These are phyloP conservation scores for Okamejei kenojei DNA, from an alignment of 2,797 vertebrate species.

Conservation along the genomic window DNA sequence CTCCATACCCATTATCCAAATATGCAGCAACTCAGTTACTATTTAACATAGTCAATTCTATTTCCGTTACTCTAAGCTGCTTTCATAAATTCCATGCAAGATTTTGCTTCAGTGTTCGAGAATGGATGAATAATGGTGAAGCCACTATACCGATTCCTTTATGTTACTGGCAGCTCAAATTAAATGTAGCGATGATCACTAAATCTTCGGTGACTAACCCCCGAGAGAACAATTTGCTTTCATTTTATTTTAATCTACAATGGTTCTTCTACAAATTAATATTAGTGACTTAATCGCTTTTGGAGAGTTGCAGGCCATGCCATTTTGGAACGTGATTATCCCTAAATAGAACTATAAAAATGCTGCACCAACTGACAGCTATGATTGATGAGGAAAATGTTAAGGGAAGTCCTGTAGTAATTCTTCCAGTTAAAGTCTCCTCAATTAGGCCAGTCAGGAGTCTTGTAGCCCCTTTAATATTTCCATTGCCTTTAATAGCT, in stretches of 20 bases:
- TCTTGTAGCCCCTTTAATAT: not conserved
- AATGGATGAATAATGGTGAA: not conserved
- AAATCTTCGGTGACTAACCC: not conserved
- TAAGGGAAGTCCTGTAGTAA: not conserved
- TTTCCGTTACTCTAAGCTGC: not conserved
- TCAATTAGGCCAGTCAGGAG: not conserved
- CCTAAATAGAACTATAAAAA: not conserved
- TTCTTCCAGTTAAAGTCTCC: not conserved
- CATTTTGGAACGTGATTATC: not conserved
- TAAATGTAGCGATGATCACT: not conserved
- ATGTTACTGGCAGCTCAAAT: not conserved
- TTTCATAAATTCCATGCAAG: not conserved
- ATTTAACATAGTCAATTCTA: not conserved
- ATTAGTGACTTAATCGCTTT: not conserved
- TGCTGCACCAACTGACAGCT: not conserved
- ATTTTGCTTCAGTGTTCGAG: not conserved
- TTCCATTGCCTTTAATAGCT: slow-evolving; percentile 2
- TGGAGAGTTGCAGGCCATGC: not conserved
- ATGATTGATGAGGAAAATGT: not conserved
- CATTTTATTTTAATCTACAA: slow-evolving; percentile 30
- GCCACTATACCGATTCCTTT: too few species aligned
- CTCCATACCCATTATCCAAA: not conserved
- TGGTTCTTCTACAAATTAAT: not conserved
- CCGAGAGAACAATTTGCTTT: not conserved
- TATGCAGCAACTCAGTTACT: not conserved